These are phyloP conservation scores for Podabrus alpinus DNA, from an alignment of 2,888 invertebrate species.

Conservation along the genomic window DNA sequence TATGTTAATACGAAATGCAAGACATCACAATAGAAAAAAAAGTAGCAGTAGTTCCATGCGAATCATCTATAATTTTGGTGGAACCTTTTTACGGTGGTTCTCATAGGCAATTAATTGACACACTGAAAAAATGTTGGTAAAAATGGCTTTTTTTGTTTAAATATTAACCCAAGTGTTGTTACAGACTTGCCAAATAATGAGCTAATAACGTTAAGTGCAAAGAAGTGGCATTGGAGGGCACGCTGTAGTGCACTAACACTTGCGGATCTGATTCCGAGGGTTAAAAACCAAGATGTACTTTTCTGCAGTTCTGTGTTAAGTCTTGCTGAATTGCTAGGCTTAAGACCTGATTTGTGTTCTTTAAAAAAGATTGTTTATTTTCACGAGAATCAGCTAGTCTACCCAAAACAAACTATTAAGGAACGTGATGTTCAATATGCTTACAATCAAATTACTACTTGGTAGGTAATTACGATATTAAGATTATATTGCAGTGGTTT, in stretches of 20 bases:
- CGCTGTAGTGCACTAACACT: slow-evolving; percentile 69
- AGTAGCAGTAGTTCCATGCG: background rate
- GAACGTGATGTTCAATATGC: slow-evolving; percentile 76
- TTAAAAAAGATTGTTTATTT: slow-evolving; percentile 73
- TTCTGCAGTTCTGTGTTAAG: slow-evolving; percentile 73
- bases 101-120: slow-evolving; percentile 69
- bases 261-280: slow-evolving; percentile 62
- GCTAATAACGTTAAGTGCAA: slow-evolving; percentile 65
- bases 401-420: slow-evolving; percentile 68
- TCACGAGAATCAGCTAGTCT: slow-evolving; percentile 77
- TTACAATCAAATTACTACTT: slow-evolving; percentile 73
- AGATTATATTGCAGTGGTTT: background rate
- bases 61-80: slow-evolving; percentile 58
- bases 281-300: slow-evolving; percentile 60
- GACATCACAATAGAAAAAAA: background rate
- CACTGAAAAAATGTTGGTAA: slow-evolving; percentile 43
- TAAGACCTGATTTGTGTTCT: slow-evolving; percentile 64
- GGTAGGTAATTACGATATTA: slow-evolving; percentile 54
- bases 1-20: background rate
- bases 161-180: background rate
- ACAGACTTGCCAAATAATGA: slow-evolving; percentile 48
- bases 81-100: slow-evolving; percentile 77
- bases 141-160: slow-evolving; percentile 25
- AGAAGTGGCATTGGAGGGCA: slow-evolving; percentile 81
- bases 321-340: slow-evolving; percentile 69